phyloP scores from a whole-genome alignment of 2,888 invertebrate genomes.

The Clunio marinus region DNA sequence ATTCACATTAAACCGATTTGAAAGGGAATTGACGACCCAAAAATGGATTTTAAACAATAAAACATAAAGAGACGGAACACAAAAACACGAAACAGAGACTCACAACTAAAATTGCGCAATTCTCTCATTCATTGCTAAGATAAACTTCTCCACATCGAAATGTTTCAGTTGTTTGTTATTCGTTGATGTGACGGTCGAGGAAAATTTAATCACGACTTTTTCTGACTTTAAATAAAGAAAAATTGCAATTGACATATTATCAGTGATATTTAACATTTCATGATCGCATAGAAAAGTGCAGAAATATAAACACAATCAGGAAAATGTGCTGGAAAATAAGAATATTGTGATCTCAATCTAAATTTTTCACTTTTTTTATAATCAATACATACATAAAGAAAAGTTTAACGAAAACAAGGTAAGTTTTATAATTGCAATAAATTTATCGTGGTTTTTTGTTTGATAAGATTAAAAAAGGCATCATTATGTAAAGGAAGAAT shows the following conservation, averaged over 20 bases:
- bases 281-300: neutral
- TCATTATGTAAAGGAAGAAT: neutral
- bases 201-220: neutral
- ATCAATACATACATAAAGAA: too few relatives aligned
- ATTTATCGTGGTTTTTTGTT: neutral
- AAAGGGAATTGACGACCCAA: neutral
- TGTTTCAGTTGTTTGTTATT: conserved; percentile 12
- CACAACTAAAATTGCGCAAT: neutral
- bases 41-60: neutral
- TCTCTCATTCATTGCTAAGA: neutral
- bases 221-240: too few relatives aligned
- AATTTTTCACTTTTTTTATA: neutral
- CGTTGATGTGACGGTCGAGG: neutral
- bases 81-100: neutral
- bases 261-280: neutral
- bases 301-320: neutral
- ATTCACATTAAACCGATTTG: too few relatives aligned
- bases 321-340: too few relatives aligned
- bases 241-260: neutral
- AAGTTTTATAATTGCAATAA: neutral
- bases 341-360: too few relatives aligned
- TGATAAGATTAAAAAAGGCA: neutral
- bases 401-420: neutral
- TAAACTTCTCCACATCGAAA: neutral
- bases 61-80: neutral